These are phyloP conservation scores for Drosophila melanica DNA, from an alignment of 1,140 invertebrate species.

Conservation along the genomic window DNA sequence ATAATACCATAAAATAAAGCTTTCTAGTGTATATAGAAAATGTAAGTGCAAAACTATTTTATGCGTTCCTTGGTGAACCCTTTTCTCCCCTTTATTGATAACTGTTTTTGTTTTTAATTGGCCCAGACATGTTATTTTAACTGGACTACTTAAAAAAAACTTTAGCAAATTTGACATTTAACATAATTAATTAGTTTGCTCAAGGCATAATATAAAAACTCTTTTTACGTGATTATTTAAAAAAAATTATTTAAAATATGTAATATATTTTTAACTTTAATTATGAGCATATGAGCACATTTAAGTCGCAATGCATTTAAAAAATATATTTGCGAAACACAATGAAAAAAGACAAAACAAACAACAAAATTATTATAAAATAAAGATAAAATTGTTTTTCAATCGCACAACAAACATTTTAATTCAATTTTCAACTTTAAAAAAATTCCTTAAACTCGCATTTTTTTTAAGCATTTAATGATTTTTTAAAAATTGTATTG, in stretches of 20 bases:
- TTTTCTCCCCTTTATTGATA: too few species aligned
- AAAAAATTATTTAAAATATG: background rate
- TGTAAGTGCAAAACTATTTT: too few species aligned
- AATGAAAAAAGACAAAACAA: background rate
- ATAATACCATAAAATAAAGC: too few species aligned
- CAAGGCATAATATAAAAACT: background rate
- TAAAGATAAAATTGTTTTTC: background rate
- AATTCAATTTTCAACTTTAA: background rate
- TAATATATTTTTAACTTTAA: constrained; percentile 1
- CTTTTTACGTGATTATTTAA: background rate
- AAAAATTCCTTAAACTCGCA: background rate
- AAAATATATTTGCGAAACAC: background rate
- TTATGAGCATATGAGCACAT: background rate
- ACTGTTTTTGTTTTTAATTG: too few species aligned
- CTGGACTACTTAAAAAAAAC: background rate
- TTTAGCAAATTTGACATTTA: background rate
- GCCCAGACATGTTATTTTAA: background rate
- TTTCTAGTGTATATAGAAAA: too few species aligned
- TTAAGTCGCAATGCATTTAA: background rate
- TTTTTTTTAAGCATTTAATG: background rate
- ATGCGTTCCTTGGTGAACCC: too few species aligned
- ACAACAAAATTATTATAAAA: background rate
- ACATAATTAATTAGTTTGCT: constrained; percentile 8
- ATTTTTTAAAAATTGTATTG: background rate
- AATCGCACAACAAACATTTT: background rate